Evolutionary conservation across 2,113 vertebrate species (phyloP).

Genomic region (Melospiza melodia): DNA sequence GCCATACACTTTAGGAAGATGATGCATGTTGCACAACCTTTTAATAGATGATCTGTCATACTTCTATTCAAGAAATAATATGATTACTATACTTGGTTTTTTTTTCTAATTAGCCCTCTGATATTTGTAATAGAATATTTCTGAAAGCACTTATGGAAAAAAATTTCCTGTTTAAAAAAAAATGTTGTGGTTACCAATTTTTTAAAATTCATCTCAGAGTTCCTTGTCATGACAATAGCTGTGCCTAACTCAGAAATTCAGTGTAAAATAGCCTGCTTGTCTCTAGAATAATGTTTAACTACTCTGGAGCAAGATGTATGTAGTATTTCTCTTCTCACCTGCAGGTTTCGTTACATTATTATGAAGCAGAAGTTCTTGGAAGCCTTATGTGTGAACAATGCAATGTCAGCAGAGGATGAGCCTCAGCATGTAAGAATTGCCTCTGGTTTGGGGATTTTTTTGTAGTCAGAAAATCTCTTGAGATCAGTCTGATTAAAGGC

Average conservation of each 20-base stretch:
- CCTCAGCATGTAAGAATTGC: conserved; percentile 90
- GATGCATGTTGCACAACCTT: not conserved
- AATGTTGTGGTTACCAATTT: not conserved
- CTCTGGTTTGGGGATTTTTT: conserved; percentile 1
- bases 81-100: not conserved
- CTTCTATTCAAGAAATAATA: not conserved
- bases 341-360: conserved; percentile 94
- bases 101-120: not conserved
- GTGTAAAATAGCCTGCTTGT: not conserved
- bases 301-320: not conserved
- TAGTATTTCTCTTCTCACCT: conserved; percentile 10
- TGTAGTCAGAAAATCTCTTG: not conserved
- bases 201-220: not conserved
- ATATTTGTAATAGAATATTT: not conserved
- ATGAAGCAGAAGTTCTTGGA: conserved; percentile 97
- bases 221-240: not conserved
- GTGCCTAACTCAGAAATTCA: not conserved
- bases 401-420: conserved; percentile 92
- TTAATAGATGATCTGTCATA: not conserved
- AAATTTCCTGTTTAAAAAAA: not conserved
- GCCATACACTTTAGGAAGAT: not conserved
- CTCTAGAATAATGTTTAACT: not conserved
- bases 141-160: not conserved
- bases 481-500: not conserved
- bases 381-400: conserved; percentile 97